Evolutionary conservation across 2,113 vertebrate genomes (phyloP).

Genomic region (Phocoena phocoena): DNA sequence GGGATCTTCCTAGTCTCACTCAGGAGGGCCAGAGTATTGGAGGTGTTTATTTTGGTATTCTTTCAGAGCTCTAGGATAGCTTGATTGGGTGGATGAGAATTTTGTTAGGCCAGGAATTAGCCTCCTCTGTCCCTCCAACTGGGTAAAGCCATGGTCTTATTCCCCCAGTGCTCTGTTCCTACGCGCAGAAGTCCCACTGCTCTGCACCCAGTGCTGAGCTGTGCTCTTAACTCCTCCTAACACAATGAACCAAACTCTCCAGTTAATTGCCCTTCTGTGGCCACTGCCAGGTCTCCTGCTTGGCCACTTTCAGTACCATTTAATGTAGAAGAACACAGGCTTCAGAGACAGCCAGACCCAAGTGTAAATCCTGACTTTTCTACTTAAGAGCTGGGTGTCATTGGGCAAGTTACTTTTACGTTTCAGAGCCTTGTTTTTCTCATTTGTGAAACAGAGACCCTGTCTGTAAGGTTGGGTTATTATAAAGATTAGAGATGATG

Average conservation of each 20-base stretch:
- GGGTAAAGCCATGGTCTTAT: not conserved
- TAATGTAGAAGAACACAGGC: not conserved
- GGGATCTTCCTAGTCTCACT: not conserved
- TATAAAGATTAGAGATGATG: not conserved
- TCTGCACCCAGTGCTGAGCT: not conserved
- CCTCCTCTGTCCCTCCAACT: not conserved
- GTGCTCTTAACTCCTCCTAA: not conserved
- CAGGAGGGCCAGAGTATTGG: not conserved
- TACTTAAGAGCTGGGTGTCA: not conserved
- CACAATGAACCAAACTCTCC: not conserved
- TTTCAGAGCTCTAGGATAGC: slow-evolving; percentile 34
- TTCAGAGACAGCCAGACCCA: not conserved
- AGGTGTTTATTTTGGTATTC: not conserved
- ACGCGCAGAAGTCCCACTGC: not conserved
- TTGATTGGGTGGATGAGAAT: not conserved
- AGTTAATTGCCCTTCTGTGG: not conserved
- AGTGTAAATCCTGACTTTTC: not conserved
- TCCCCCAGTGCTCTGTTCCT: not conserved
- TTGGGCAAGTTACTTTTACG: slow-evolving; percentile 2
- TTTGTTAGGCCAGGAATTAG: not conserved
- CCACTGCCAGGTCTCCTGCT: not conserved
- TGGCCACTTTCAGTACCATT: not conserved
- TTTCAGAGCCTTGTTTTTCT: slow-evolving; percentile 45
- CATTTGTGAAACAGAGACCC: slow-evolving; percentile 13
- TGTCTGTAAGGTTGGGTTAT: not conserved